Conservation (phyloP, 2,888 invertebrate genomes). For the Osmoderma eremita region DNA sequence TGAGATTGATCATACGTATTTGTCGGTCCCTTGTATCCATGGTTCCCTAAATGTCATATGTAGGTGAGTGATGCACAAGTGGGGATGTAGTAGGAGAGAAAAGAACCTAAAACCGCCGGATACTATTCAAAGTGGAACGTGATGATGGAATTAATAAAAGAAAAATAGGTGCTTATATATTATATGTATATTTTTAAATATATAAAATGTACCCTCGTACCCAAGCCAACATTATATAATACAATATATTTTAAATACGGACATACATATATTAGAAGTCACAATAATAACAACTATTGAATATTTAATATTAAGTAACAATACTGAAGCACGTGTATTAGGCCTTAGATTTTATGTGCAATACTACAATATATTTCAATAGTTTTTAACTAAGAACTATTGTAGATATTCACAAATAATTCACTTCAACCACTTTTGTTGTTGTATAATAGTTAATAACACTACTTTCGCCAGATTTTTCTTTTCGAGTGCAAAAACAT, state of each 20-base stretch:
- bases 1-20: too few species aligned
- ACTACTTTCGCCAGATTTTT: background rate
- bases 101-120: too few species aligned
- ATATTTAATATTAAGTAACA: constrained; percentile 43
- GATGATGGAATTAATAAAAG: constrained; percentile 5
- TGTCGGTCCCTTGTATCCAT: too few species aligned
- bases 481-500: too few species aligned
- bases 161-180: constrained; percentile 26
- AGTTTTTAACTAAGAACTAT: constrained; percentile 36
- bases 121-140: too few species aligned
- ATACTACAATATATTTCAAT: constrained; percentile 38
- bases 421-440: constrained; percentile 12
- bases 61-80: too few species aligned
- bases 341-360: constrained; percentile 46
- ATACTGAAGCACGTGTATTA: constrained; percentile 51
- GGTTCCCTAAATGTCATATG: too few species aligned
- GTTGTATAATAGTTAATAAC: constrained; percentile 7
- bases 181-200: constrained; percentile 41
- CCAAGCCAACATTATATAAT: constrained; percentile 47
- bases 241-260: constrained; percentile 43
- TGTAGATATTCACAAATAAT: constrained; percentile 37
- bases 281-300: constrained; percentile 41
- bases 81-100: too few species aligned
- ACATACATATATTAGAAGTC: constrained; percentile 37
- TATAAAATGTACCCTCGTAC: constrained; percentile 46